A percentile compares a stretch with the other conserved stretches of the same genome.
Conservation (phyloP, 23 tunicate species). For the Phallusia fumigata region DNA sequence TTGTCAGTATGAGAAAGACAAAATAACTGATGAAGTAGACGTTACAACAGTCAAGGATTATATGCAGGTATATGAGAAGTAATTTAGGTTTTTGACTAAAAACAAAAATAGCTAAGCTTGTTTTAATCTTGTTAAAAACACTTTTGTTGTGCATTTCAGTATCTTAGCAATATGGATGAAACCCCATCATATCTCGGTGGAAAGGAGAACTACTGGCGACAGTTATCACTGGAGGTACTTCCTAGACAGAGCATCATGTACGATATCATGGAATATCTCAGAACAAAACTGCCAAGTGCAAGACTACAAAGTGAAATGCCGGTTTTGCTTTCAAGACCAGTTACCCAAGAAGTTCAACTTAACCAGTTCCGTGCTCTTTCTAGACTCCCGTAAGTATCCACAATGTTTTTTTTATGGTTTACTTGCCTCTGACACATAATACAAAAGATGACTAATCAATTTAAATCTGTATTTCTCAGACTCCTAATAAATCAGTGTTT, state of each 20-base stretch:
- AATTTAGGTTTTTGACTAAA: too few species aligned
- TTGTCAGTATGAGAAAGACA: slow-evolving; percentile 91
- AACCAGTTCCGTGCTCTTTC: slow-evolving; percentile 79
- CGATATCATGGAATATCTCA: slow-evolving; percentile 81
- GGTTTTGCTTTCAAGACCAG: slow-evolving; percentile 72
- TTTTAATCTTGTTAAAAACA: neutral
- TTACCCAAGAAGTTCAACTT: slow-evolving; percentile 79
- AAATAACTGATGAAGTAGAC: slow-evolving; percentile 89
- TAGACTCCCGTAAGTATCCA: slow-evolving; percentile 58
- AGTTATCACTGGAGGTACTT: slow-evolving; percentile 73
- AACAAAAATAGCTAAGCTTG: too few species aligned
- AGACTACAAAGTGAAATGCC: slow-evolving; percentile 80
- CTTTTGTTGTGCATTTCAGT: slow-evolving; percentile 29
- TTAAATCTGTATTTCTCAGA: too few species aligned
- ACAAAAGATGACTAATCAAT: too few species aligned
- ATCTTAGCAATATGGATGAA: slow-evolving; percentile 84
- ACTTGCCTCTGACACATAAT: neutral
- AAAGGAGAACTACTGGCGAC: slow-evolving; percentile 92
- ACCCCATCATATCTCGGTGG: slow-evolving; percentile 91
- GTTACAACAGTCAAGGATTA: slow-evolving; percentile 89
- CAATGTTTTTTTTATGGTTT: neutral
- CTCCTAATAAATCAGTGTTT: too few species aligned
- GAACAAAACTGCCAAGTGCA: slow-evolving; percentile 71
- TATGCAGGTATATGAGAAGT: slow-evolving; percentile 84
- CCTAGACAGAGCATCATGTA: slow-evolving; percentile 91